Evolutionary conservation across 2,888 invertebrate genomes (phyloP), one percentile per base, ranked within the genome.

Genomic region (Hydroisotoma schaefferi): DNA sequence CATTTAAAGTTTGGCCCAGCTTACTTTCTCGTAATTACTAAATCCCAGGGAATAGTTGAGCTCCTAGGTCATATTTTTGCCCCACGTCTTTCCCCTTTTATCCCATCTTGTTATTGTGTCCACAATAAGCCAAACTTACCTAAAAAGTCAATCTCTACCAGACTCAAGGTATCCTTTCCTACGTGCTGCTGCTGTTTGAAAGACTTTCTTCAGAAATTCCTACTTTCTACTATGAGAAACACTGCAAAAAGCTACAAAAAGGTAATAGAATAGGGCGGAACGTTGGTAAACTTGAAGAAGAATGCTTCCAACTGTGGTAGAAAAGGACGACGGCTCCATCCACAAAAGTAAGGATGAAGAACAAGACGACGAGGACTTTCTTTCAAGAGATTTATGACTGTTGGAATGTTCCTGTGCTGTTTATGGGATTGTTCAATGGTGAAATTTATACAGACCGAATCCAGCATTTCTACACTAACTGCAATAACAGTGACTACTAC

Each of bases 401-500:
- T 33, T 53, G 49, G 57, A 65, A 62, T 61, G 61, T 53, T 60
- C 62, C 56, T 57, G 55, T 54, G 54, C 60, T 62, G 65, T 65
- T 65, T 65, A 65, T 65, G 65, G 65, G 60, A 58, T 65, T 62
- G 62, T 56, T 65, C 59, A 59, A 65, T 65, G 59, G 59, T 46
- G 20, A 25, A 25, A 10, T 40, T 40, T 40, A 40, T 40, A 40
- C 40, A 20, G 40, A 18, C 40, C 20, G 4, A 40, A 40, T 20
- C 40, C n/a, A n/a, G n/a, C n/a, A n/a, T n/a, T n/a, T n/a, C n/a
- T n/a, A n/a, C n/a, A n/a, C n/a, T n/a, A n/a, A n/a, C n/a, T n/a
- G n/a, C n/a, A n/a, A n/a, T n/a, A n/a, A n/a, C n/a, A n/a, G n/a
- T n/a, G n/a, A n/a, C n/a, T n/a, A n/a, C n/a, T n/a, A n/a, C n/a